phyloP scores from a whole-genome alignment of 2,113 vertebrate genomes.

The Osmerus mordax region DNA sequence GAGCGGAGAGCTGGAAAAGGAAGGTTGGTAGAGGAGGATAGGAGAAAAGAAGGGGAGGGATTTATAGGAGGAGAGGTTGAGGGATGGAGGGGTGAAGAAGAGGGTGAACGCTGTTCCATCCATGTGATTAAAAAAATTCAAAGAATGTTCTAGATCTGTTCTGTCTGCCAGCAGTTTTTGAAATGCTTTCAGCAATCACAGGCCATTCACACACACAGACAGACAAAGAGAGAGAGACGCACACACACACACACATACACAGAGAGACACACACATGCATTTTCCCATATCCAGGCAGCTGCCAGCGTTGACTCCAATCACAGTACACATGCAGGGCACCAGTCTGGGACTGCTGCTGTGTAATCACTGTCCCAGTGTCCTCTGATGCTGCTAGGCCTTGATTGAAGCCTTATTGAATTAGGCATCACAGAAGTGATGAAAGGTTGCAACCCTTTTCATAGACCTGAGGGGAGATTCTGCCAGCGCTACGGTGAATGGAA shows the following conservation, averaged over 20 bases:
- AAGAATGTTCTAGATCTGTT: conserved; percentile 29
- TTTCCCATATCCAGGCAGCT: neutral
- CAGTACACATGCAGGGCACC: conserved; percentile 21
- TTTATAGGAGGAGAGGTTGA: neutral
- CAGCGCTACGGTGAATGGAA: neutral
- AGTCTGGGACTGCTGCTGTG: neutral
- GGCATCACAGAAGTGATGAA: no score
- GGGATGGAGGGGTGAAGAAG: neutral
- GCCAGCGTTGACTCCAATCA: conserved; percentile 37
- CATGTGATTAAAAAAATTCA: conserved; percentile 21
- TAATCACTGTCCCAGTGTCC: conserved; percentile 31
- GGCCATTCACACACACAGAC: neutral
- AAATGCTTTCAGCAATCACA: conserved; percentile 31
- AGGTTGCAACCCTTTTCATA: no score
- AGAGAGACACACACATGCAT: neutral
- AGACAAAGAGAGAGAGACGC: neutral
- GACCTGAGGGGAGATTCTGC: no score
- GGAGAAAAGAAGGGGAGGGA: neutral
- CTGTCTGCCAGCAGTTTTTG: conserved; percentile 17
- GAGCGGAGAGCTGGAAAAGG: neutral
- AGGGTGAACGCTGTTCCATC: neutral
- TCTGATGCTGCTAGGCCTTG: conserved; percentile 5
- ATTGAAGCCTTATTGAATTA: conserved; percentile 18
- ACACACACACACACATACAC: neutral
- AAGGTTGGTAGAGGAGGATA: neutral